Conservation (phyloP, 2,113 vertebrate genomes). For the Amazona guildingii region DNA sequence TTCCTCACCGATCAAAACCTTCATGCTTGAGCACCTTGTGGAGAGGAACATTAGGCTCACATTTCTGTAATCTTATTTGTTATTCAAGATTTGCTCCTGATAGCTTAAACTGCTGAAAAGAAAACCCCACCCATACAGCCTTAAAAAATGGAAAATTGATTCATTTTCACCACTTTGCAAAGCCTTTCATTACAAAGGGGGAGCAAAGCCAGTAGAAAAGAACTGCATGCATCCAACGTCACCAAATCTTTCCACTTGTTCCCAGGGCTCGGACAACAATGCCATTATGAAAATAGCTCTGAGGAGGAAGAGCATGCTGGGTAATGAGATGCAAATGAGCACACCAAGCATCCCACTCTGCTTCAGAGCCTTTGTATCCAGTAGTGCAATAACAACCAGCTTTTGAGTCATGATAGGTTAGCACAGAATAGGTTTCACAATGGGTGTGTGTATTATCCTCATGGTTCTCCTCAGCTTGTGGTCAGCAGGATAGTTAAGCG, state of each 20-base stretch:
- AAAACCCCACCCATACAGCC: background rate
- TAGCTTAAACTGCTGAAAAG: conserved; percentile 9
- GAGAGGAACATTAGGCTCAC: conserved; percentile 45
- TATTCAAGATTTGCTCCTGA: conserved; percentile 58
- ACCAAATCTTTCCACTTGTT: conserved; percentile 61
- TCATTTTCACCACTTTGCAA: conserved; percentile 43
- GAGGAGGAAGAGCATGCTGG: conserved; percentile 54
- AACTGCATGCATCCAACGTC: conserved; percentile 42
- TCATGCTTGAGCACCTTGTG: conserved; percentile 31
- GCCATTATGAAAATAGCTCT: conserved; percentile 46
- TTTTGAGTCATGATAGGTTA: conserved; percentile 54
- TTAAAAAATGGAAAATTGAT: conserved; percentile 49
- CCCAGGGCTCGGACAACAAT: conserved; percentile 61
- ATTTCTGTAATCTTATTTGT: conserved; percentile 52
- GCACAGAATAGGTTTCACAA: conserved; percentile 42
- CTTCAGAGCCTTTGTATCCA: conserved; percentile 43
- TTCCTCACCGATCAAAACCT: conserved; percentile 48
- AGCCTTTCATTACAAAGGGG: conserved; percentile 25
- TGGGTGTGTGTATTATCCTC: background rate
- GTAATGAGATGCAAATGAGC: conserved; percentile 71
- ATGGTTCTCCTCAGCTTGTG: conserved; percentile 30
- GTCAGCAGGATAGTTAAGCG: conserved; percentile 15
- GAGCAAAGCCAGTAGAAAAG: conserved; percentile 48
- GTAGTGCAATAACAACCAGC: conserved; percentile 53
- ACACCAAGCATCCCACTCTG: conserved; percentile 35